A percentile compares a stretch with the other conserved stretches of the same genome.
Evolutionary conservation across 2,797 vertebrate species (phyloP).

Genomic region (Coregonus ussuriensis): DNA sequence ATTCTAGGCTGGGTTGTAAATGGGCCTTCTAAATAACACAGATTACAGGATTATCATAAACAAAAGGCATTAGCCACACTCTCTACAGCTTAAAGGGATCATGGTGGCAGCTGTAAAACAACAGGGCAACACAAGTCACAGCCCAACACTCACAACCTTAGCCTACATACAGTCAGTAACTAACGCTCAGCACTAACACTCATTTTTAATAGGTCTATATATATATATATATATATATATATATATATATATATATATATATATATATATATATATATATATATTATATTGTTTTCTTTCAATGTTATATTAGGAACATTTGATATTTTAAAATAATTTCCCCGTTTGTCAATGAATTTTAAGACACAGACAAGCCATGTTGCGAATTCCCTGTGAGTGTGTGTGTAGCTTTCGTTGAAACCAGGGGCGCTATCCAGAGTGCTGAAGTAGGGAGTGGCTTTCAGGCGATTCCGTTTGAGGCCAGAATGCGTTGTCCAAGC

Average conservation of each 20-base stretch:
- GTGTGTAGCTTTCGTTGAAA: constrained; percentile 41
- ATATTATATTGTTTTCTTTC: neutral
- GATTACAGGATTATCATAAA: constrained; percentile 82
- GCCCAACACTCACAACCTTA: constrained; percentile 30
- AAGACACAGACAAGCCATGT: constrained; percentile 34
- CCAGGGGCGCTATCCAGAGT: constrained; percentile 78
- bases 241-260: too few relatives aligned
- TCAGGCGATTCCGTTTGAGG: constrained; percentile 52
- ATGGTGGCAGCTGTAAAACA: constrained; percentile 79
- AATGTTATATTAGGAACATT: neutral
- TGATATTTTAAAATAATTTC: neutral
- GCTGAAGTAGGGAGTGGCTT: constrained; percentile 81
- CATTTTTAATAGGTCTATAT: neutral
- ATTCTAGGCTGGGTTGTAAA: constrained; percentile 69
- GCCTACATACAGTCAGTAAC: neutral
- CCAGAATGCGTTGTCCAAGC: constrained; percentile 38
- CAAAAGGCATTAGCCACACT: constrained; percentile 81
- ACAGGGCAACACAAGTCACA: constrained; percentile 68
- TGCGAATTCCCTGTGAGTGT: constrained; percentile 37
- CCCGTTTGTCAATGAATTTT: neutral
- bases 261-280: too few relatives aligned
- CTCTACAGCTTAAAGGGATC: constrained; percentile 78
- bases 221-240: too few relatives aligned
- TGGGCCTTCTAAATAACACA: constrained; percentile 79
- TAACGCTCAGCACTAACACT: too few relatives aligned